A percentile compares a stretch with the other conserved stretches of the same genome.
phyloP scores from a whole-genome alignment of 2,113 vertebrate species.

The Xiphias gladius region DNA sequence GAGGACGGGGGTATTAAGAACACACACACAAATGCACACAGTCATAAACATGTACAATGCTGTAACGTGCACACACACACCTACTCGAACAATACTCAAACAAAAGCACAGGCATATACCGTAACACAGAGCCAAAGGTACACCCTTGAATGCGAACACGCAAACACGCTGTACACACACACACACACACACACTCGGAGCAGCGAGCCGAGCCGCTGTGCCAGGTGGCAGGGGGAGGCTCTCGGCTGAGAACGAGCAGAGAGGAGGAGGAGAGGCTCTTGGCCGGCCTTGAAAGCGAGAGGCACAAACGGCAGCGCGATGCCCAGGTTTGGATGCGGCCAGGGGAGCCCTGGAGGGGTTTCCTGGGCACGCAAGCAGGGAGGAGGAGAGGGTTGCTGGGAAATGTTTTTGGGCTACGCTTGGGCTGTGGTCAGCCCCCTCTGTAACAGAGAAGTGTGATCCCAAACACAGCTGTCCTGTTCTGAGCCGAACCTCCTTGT shows the following conservation, averaged over 20 bases:
- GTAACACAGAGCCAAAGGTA: constrained; percentile 72
- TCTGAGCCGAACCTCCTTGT: constrained; percentile 72
- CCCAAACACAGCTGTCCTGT: constrained; percentile 72
- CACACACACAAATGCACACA: constrained; percentile 45
- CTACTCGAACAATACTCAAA: constrained; percentile 70
- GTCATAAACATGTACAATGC: constrained; percentile 44
- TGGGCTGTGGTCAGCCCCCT: constrained; percentile 65
- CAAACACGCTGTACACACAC: constrained; percentile 20
- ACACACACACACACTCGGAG: constrained; percentile 43
- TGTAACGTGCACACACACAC: constrained; percentile 47
- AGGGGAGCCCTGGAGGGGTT: constrained; percentile 79
- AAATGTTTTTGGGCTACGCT: constrained; percentile 45
- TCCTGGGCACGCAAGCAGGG: constrained; percentile 70
- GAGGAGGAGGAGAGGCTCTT: constrained; percentile 76
- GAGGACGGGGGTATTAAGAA: constrained; percentile 67
- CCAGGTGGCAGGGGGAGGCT: constrained; percentile 79
- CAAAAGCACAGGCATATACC: constrained; percentile 75
- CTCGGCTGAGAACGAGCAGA: constrained; percentile 73
- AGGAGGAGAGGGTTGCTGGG: constrained; percentile 45
- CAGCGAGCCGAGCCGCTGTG: constrained; percentile 67
- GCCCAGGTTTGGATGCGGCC: constrained; percentile 76
- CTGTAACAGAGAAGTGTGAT: constrained; percentile 82
- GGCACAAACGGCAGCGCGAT: constrained; percentile 71
- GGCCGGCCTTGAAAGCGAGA: constrained; percentile 82
- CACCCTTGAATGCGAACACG: constrained; percentile 50